These are phyloP conservation scores for Euura saliciscinereae DNA, from an alignment of 1,140 invertebrate species.

Conservation along the genomic window DNA sequence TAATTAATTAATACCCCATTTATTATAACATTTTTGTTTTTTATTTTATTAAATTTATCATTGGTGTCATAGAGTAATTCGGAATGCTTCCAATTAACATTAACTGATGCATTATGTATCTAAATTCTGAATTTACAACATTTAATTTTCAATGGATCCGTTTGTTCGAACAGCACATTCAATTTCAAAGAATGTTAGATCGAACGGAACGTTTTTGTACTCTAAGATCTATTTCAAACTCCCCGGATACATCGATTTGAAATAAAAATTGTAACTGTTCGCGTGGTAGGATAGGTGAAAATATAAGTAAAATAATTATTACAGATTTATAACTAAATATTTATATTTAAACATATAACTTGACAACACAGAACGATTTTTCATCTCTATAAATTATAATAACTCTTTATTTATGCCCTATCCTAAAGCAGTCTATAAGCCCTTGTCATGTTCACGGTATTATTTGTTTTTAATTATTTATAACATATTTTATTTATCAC, in stretches of 20 bases:
- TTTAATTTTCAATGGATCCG: neutral
- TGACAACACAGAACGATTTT: neutral
- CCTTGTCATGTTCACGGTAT: slow-evolving; percentile 22
- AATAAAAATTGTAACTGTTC: neutral
- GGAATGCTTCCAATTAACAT: neutral
- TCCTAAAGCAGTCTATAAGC: slow-evolving; percentile 51
- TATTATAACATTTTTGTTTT: neutral
- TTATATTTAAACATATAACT: neutral
- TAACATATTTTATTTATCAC: neutral
- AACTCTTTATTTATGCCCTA: slow-evolving; percentile 23
- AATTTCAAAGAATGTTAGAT: neutral
- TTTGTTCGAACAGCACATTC: neutral
- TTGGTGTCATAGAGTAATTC: slow-evolving; percentile 14
- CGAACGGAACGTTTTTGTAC: no score
- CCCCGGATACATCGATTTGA: no score
- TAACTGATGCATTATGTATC: neutral
- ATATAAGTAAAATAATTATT: neutral
- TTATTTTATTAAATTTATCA: slow-evolving; percentile 5
- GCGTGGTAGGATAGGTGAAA: neutral
- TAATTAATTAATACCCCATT: neutral
- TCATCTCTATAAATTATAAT: neutral
- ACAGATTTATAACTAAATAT: neutral
- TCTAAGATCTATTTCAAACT: no score
- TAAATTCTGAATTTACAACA: neutral
- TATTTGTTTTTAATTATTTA: neutral